These are phyloP conservation scores for Crocuta crocuta DNA, from an alignment of 2,113 vertebrate genomes.

Conservation along the genomic window DNA sequence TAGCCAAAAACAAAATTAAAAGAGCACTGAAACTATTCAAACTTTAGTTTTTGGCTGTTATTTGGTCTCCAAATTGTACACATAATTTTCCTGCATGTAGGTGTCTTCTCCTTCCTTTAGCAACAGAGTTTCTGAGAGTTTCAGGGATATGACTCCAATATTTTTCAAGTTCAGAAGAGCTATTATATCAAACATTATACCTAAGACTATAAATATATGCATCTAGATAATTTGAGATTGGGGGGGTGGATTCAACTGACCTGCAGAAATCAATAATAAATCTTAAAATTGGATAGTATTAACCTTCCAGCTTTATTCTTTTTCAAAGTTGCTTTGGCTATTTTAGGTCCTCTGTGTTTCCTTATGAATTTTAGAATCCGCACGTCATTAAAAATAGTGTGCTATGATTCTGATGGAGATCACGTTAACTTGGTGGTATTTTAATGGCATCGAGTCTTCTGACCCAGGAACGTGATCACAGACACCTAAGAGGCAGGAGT, in stretches of 20 bases:
- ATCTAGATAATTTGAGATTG: not conserved
- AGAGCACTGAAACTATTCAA: not conserved
- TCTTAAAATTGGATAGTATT: not conserved
- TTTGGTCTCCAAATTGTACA: not conserved
- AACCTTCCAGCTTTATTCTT: not conserved
- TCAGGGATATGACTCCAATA: not conserved
- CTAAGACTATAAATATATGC: not conserved
- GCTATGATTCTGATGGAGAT: not conserved
- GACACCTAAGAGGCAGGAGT: not conserved
- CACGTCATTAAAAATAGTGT: too few species aligned
- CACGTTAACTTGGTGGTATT: rapidly evolving
- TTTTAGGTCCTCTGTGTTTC: not conserved
- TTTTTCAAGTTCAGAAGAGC: not conserved
- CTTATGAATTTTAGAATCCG: not conserved
- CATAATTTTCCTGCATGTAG: too few species aligned
- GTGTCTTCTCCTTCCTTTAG: not conserved
- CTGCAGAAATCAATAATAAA: rapidly evolving
- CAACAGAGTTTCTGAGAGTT: not conserved
- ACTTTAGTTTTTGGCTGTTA: not conserved
- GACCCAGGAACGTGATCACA: rapidly evolving
- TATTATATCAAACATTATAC: not conserved
- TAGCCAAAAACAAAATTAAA: not conserved
- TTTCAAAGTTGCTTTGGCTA: not conserved
- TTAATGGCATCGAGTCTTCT: rapidly evolving
- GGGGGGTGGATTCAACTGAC: rapidly evolving